phyloP scores from a whole-genome alignment of 2,113 vertebrate species.

The Myotis brandtii region DNA sequence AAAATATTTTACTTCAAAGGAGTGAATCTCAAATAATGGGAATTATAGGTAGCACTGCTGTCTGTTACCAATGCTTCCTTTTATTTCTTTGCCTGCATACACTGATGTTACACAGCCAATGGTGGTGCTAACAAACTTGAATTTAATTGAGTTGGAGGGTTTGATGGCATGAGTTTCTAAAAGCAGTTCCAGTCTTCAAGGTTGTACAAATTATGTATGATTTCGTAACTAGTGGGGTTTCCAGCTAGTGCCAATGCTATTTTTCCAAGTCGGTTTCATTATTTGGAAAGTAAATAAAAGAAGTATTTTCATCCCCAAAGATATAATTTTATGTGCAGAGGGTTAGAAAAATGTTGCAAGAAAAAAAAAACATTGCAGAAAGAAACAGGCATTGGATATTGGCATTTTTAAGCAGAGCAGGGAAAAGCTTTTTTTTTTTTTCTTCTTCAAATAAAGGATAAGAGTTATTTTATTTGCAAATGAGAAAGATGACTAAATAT shows the following conservation, averaged over 20 bases:
- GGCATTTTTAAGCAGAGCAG: constrained; percentile 41
- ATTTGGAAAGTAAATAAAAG: constrained; percentile 69
- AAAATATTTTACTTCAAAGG: constrained; percentile 34
- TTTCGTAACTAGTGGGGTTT: constrained; percentile 49
- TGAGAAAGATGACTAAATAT: constrained; percentile 37
- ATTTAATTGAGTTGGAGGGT: constrained; percentile 48
- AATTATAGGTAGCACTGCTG: not conserved
- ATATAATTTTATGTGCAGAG: constrained; percentile 66
- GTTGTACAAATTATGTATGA: constrained; percentile 34
- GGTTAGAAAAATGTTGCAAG: constrained; percentile 36
- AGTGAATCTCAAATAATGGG: constrained; percentile 17
- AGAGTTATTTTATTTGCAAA: constrained; percentile 49
- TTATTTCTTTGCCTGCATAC: constrained; percentile 31
- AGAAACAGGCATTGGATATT: constrained; percentile 26
- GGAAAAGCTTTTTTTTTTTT: not conserved
- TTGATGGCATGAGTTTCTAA: constrained; percentile 26
- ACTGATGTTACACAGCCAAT: not conserved
- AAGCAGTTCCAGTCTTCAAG: constrained; percentile 56
- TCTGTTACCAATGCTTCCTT: not conserved
- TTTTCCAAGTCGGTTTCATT: constrained; percentile 67
- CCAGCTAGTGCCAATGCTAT: not conserved
- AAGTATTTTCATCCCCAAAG: constrained; percentile 54
- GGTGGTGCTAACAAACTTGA: not conserved
- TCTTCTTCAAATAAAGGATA: constrained; percentile 49
- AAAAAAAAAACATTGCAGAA: not conserved